Evolutionary conservation across 2,113 vertebrate genomes (phyloP), one percentile per base, ranked within the genome.

Genomic region (Caretta caretta): DNA sequence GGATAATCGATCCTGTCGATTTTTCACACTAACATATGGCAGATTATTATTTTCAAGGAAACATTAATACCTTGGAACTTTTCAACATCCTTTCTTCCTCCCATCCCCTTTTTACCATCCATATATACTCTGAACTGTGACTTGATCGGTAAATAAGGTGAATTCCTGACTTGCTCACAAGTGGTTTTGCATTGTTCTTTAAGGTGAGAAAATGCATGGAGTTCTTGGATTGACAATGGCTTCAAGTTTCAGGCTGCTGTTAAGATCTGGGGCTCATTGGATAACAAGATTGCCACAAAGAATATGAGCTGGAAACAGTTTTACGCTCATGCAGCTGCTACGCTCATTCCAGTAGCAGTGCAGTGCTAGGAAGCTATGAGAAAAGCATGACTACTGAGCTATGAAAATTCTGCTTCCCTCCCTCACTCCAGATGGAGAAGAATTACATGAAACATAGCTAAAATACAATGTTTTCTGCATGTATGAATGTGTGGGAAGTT

Each of bases 1-100:
- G 80, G 91, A 75, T 29, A n/a, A 59, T 1, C 11, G 4, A 87
- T 31, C 69, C 69, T 91, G 95, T 89, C 85, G 0, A 8, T 83
- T n/a, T n/a, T n/a, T n/a, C n/a, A n/a, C n/a, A n/a, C n/a, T n/a
- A n/a, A n/a, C n/a, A n/a, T n/a, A n/a, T n/a, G n/a, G n/a, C n/a
- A n/a, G n/a, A 0, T 0, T 49, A n/a, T 91, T 53, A 82, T 84
- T 7, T n/a, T 1, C 35, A 31, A 19, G 62, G 35, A 35, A 69
- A 69, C 35, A 69, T 69, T 17, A 69, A 17, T n/a, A 9, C 35
- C 3, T n/a, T 69, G 65, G 65, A n/a, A n/a, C 27, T 19, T 35
- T 69, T 69, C 65, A n/a, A n/a, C 17, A 69, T 12, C 65, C 56
- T 27, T 69, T 69, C 27, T 25, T 69, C 10, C 35, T 7, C 65